A percentile compares a stretch with the other conserved stretches of the same genome.
Conservation (phyloP, 1,140 invertebrate species). For the Akabosia matsudoensis region DNA sequence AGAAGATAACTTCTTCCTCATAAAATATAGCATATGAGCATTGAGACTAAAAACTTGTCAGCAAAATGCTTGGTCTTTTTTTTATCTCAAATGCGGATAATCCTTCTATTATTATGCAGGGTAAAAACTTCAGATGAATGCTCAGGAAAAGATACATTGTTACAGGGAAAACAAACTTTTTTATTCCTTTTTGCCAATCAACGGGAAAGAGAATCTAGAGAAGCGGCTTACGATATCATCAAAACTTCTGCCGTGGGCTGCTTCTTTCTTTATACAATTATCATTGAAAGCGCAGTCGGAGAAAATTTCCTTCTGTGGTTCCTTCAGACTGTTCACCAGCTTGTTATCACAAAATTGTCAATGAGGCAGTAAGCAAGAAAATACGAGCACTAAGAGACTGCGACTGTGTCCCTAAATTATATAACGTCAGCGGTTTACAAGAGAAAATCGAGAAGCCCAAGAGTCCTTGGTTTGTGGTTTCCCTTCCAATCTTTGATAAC, state of each 20-base stretch:
- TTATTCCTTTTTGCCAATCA: not conserved
- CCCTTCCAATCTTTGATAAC: constrained; percentile 13
- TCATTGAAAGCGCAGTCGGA: not conserved
- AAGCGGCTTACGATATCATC: not conserved
- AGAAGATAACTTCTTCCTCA: too few relatives aligned
- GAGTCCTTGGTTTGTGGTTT: not conserved
- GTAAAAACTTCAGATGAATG: not conserved
- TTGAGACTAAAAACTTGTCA: too few relatives aligned
- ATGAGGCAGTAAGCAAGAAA: not conserved
- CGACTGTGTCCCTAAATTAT: too few relatives aligned
- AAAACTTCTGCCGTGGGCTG: not conserved
- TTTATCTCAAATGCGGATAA: not conserved
- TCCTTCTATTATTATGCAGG: not conserved
- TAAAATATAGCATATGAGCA: too few relatives aligned
- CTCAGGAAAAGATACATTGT: too few relatives aligned
- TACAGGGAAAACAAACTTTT: not conserved
- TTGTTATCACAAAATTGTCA: not conserved
- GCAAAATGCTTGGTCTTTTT: too few relatives aligned
- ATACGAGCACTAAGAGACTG: not conserved
- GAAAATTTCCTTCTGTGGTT: not conserved
- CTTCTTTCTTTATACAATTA: not conserved
- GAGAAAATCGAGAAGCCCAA: not conserved
- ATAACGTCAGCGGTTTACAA: not conserved
- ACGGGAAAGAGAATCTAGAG: not conserved
- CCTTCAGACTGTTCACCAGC: not conserved